Conservation (phyloP, 2,113 vertebrate genomes). For the Raphicerus campestris region DNA sequence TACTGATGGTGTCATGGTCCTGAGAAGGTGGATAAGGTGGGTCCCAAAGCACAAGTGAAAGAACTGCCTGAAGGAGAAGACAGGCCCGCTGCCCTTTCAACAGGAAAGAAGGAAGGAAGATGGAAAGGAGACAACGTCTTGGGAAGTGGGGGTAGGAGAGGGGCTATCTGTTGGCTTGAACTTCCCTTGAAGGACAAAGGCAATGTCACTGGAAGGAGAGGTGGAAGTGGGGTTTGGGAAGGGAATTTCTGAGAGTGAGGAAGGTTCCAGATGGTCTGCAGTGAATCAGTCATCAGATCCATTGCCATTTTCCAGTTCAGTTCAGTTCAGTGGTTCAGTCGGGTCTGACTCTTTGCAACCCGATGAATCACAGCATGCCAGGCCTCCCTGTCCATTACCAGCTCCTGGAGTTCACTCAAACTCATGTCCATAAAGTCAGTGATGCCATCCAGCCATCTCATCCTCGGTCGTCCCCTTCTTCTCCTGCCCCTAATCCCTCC, state of each 20-base stretch:
- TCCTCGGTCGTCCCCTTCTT: too few relatives aligned
- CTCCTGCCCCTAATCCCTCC: too few relatives aligned
- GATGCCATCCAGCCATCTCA: too few relatives aligned
- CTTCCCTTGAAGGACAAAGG: background rate
- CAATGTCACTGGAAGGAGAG: background rate
- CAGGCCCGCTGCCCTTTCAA: too few relatives aligned
- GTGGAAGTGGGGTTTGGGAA: background rate
- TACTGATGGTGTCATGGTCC: background rate
- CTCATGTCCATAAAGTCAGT: fast-evolving
- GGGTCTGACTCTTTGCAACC: fast-evolving
- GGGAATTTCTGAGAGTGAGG: background rate
- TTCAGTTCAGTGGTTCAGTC: too few relatives aligned
- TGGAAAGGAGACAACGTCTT: background rate
- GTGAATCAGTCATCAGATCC: background rate
- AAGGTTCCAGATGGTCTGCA: background rate
- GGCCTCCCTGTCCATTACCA: too few relatives aligned
- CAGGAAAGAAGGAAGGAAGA: background rate
- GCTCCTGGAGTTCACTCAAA: too few relatives aligned
- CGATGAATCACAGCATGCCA: fast-evolving
- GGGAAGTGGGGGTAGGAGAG: background rate
- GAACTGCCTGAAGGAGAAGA: background rate
- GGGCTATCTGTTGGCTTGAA: background rate
- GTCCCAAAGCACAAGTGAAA: background rate
- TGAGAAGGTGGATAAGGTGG: background rate
- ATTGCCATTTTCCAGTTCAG: background rate